A percentile compares a stretch with the other conserved stretches of the same genome.
Evolutionary conservation across 2,888 invertebrate species (phyloP).

Genomic region (Drosophila mercatorum): DNA sequence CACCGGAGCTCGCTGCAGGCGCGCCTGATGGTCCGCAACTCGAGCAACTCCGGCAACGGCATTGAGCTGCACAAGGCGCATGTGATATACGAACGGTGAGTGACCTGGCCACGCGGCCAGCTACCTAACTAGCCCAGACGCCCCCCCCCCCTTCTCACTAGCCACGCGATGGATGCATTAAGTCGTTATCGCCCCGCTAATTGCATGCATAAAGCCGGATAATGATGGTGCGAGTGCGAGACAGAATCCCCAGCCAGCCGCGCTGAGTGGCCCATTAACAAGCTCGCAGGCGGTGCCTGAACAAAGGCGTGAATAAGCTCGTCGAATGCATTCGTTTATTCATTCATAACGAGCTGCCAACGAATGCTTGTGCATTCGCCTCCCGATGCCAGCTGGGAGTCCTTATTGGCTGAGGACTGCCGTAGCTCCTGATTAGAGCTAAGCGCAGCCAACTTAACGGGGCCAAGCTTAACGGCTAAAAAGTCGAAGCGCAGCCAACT

Average conservation of each 20-base stretch:
- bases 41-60: slow-evolving; percentile 83
- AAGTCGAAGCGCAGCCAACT: neutral
- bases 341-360: slow-evolving; percentile 4
- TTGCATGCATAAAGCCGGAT: slow-evolving; percentile 59
- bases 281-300: neutral
- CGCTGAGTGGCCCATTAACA: slow-evolving; percentile 50
- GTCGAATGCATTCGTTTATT: slow-evolving; percentile 23
- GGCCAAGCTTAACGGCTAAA: neutral
- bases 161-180: slow-evolving; percentile 43
- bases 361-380: neutral
- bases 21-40: slow-evolving; percentile 87
- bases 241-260: slow-evolving; percentile 1
- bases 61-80: slow-evolving; percentile 92
- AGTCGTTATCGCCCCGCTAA: slow-evolving; percentile 54
- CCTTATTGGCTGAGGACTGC: neutral
- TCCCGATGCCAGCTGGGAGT: neutral
- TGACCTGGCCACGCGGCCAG: slow-evolving; percentile 17
- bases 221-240: slow-evolving; percentile 38
- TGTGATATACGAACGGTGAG: slow-evolving; percentile 94
- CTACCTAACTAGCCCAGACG: slow-evolving; percentile 1
- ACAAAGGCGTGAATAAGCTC: neutral
- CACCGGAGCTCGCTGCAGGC: slow-evolving; percentile 93
- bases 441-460: neutral
- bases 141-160: neutral
- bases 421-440: neutral